Percentiles rank a stretch among this genome's conserved stretches.
Evolutionary conservation across 2,888 invertebrate genomes (phyloP).

Genomic region (Nemotelus nigrinus): DNA sequence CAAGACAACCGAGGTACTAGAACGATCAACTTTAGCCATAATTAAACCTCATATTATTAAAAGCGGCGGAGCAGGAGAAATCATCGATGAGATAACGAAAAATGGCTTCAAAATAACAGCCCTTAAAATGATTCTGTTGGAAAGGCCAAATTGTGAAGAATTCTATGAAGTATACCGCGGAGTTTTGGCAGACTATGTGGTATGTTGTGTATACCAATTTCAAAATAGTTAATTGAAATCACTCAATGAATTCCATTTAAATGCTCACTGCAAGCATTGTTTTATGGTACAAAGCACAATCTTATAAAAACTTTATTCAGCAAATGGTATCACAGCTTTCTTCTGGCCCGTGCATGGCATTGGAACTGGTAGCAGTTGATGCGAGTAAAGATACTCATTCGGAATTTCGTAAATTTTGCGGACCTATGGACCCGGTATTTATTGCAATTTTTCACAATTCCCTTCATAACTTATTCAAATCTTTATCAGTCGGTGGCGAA

Average conservation of each 20-base stretch:
- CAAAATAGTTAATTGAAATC: too few species aligned
- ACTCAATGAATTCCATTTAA: too few species aligned
- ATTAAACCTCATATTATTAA: slow-evolving; percentile 91
- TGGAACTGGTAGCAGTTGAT: slow-evolving; percentile 81
- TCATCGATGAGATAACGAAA: slow-evolving; percentile 78
- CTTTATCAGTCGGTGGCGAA: slow-evolving; percentile 81
- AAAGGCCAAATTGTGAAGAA: slow-evolving; percentile 85
- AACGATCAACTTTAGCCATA: slow-evolving; percentile 81
- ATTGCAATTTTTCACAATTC: slow-evolving; percentile 6
- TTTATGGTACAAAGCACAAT: too few species aligned
- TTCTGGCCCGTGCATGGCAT: slow-evolving; percentile 85
- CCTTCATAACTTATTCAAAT: slow-evolving; percentile 41
- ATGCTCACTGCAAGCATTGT: too few species aligned
- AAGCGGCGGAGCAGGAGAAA: slow-evolving; percentile 76
- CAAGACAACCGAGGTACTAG: slow-evolving; percentile 68
- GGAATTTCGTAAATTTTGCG: slow-evolving; percentile 84
- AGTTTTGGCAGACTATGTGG: slow-evolving; percentile 80
- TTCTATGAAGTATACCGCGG: slow-evolving; percentile 94
- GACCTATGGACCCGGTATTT: slow-evolving; percentile 89
- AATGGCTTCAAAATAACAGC: slow-evolving; percentile 82
- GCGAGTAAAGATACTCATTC: slow-evolving; percentile 70
- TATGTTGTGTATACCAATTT: slow-evolving; percentile 57
- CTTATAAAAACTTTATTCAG: slow-evolving; percentile 61
- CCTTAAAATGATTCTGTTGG: slow-evolving; percentile 81
- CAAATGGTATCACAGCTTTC: slow-evolving; percentile 86